A percentile compares a stretch with the other conserved stretches of the same genome.
Evolutionary conservation across 2,797 vertebrate genomes (phyloP).

Genomic region (Euphonia xanthogaster): DNA sequence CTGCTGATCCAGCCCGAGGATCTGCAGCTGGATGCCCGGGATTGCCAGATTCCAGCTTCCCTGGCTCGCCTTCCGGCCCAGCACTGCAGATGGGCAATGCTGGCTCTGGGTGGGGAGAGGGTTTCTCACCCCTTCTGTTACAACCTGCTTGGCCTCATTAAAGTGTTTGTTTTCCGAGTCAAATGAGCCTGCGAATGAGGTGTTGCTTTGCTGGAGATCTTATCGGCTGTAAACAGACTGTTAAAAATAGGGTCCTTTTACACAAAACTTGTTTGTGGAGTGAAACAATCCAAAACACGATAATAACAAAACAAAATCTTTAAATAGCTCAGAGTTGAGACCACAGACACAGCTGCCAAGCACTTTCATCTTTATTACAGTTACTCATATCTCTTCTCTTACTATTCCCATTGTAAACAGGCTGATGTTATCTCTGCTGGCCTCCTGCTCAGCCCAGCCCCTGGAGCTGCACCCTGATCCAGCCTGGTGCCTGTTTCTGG

Average conservation of each 20-base stretch:
- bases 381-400: slow-evolving; percentile 46
- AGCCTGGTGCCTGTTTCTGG: neutral
- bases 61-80: neutral
- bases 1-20: neutral
- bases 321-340: slow-evolving; percentile 48
- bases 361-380: slow-evolving; percentile 61
- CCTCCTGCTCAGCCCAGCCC: neutral
- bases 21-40: neutral
- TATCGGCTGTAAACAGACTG: slow-evolving; percentile 8
- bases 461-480: neutral
- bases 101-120: neutral
- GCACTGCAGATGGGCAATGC: neutral
- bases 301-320: slow-evolving; percentile 52
- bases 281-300: slow-evolving; percentile 48
- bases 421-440: slow-evolving; percentile 27
- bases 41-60: neutral
- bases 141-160: neutral
- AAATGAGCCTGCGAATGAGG: neutral
- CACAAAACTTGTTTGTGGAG: slow-evolving; percentile 53
- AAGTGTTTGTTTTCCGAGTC: neutral
- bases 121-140: neutral
- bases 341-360: slow-evolving; percentile 52
- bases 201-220: slow-evolving; percentile 45
- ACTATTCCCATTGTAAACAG: slow-evolving; percentile 41
- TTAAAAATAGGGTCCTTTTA: slow-evolving; percentile 54